Evolutionary conservation across 2,888 invertebrate genomes (phyloP), one percentile per base, ranked within the genome.

Genomic region (Patella ulyssiponensis): DNA sequence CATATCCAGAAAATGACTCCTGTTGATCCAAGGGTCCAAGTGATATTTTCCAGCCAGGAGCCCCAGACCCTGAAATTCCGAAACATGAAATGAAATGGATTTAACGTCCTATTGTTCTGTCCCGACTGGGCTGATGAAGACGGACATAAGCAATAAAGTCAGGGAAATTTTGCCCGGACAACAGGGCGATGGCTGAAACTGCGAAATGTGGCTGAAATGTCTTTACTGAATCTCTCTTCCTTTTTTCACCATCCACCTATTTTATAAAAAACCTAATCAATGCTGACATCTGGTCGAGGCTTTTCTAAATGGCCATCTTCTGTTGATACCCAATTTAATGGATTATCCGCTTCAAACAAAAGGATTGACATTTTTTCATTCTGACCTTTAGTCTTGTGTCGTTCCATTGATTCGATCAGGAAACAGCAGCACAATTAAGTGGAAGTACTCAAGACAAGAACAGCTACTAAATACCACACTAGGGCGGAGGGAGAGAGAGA

Each of bases 401-500:
- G 9, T 44, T 9, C 44, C 44, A 44, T 44, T 44, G 44, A 44
- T 44, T 44, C 69, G 69, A 73, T n/a, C 54, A 56, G 11, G 64
- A 69, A 69, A 58, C 69, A 69, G 53, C 72, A 53, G 53, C 69
- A 7, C 33, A 44, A 52, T 52, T 44, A 54, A 77, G 44, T 52
- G 73, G 69, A 56, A 7, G 5, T 44, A 20, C 51, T 58, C 54
- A 73, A 69, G 52, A 54, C 51, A 69, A 73, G 64, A 74, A 51
- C 52, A 69, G 15, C 33, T 14, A 17, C n/a, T 15, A 15, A 53
- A 14, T 4, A 53, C 53, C 17, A 51, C 15, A 20, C 12, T 33
- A 5, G 17, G 53, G 27, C 5, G 74, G 54, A 74, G 64, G 69
- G 54, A 74, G 64, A 74, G 64, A 64, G 27, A 74, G 58, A 74